phyloP scores from a whole-genome alignment of 2,113 vertebrate genomes.

The Heloderma charlesbogerti region DNA sequence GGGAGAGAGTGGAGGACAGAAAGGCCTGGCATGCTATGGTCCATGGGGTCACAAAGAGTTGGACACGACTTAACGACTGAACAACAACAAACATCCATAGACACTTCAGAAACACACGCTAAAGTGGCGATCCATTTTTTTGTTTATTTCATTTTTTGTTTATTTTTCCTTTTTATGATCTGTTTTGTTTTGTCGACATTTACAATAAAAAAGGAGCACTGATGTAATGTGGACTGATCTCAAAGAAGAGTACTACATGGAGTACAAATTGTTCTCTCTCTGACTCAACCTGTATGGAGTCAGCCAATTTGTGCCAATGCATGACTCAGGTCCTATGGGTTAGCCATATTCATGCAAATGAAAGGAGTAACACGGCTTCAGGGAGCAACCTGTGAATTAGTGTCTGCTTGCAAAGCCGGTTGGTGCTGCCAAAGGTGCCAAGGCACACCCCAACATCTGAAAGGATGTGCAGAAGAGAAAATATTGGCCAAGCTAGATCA shows the following conservation, averaged over 20 bases:
- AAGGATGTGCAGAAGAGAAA: neutral
- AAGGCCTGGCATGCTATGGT: too few species aligned
- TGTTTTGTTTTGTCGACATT: too few species aligned
- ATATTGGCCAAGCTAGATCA: neutral
- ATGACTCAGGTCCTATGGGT: neutral
- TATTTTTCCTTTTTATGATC: too few species aligned
- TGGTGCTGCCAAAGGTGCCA: neutral
- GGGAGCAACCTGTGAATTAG: neutral
- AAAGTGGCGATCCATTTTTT: too few species aligned
- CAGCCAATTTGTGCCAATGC: neutral
- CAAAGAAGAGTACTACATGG: neutral
- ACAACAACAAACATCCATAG: too few species aligned
- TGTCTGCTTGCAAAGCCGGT: neutral
- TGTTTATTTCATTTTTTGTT: too few species aligned
- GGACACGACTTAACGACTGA: too few species aligned
- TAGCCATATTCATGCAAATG: neutral
- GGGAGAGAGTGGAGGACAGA: too few species aligned
- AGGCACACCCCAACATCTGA: neutral
- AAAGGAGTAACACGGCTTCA: neutral
- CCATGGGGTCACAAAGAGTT: too few species aligned
- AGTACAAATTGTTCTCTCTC: neutral
- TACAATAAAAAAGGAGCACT: neutral
- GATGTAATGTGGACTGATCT: neutral
- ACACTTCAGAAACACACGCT: too few species aligned
- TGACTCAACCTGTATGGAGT: neutral